Percentiles rank a stretch among this genome's conserved stretches.
These are phyloP conservation scores for Anguilla megastoma DNA, from an alignment of 2,797 vertebrate genomes.

Conservation along the genomic window DNA sequence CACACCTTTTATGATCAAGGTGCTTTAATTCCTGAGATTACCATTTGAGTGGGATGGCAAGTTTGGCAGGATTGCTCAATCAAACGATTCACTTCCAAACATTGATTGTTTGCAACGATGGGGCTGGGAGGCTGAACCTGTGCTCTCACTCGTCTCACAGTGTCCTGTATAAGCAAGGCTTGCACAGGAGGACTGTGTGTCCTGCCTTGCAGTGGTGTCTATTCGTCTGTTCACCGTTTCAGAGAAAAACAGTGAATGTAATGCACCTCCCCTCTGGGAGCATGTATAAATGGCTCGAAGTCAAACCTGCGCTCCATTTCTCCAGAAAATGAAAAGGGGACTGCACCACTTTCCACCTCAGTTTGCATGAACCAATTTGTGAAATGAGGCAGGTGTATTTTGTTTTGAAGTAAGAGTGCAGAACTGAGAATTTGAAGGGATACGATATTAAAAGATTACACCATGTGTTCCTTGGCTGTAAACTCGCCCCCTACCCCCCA, in stretches of 20 bases:
- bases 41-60: background rate
- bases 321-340: background rate
- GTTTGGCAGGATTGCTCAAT: background rate
- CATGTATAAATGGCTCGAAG: background rate
- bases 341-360: background rate
- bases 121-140: background rate
- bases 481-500: background rate
- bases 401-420: background rate
- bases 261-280: background rate
- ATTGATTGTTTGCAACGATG: background rate
- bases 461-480: background rate
- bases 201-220: background rate
- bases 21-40: background rate
- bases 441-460: background rate
- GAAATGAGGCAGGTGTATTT: background rate
- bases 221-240: background rate
- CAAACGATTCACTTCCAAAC: background rate
- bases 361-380: background rate
- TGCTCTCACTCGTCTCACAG: background rate
- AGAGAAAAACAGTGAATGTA: background rate
- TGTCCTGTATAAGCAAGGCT: background rate
- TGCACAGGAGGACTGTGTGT: background rate
- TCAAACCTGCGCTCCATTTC: background rate
- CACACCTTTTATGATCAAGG: background rate
- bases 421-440: background rate